Base-by-base conservation (phyloP, 2,888 invertebrate species). In the Archaeoteleia sp. region DNA sequence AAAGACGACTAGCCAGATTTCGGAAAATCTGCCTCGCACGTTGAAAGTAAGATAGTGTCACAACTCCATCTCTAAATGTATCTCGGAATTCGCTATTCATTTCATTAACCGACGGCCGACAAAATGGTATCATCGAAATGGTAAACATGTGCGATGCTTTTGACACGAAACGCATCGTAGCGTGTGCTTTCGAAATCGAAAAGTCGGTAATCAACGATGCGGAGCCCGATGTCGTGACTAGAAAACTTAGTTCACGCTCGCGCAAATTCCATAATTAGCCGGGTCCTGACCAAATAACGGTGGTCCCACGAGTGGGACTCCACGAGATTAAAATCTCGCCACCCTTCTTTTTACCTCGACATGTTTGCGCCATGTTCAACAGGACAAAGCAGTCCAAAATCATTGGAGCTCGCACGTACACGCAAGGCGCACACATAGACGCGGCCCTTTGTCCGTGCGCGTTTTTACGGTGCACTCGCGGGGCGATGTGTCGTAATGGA, bases 241-340 rank as follows among this genome's bases (percentile, higher is more conserved):
- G 77, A 82, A 81, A 82, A 80, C 78, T 72, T 72, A 79, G 79
- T 82, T 82, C 78, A 81, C 81, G 82, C 80, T 82, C 79, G 78
- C 80, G 80, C 82, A 78, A 81, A 76, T 78, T 72, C 74, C 79
- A 78, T 85, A 85, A 85, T 85, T 85, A 85, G 83, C 75, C 71
- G 69, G 76, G 73, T 76, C 74, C 75, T 73, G 76, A 68, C 79
- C 80, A 82, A 83, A 82, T 82, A 80, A 82, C 78, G 79, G 75
- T 77, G 80, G 79, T 83, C 82, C 82, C 82, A 81, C 81, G 80
- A 74, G 74, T 63, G 73, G 71, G 72, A 66, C 70, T 72, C 66
- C 60, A 51, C 55, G 60, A 76, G 78, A 80, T 80, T 73, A 77
- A 77, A 79, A 80, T 80, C 79, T 77, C 75, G 66, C 70, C 63